Conservation (phyloP, 2,113 vertebrate genomes). For the Catharus bicknelli region DNA sequence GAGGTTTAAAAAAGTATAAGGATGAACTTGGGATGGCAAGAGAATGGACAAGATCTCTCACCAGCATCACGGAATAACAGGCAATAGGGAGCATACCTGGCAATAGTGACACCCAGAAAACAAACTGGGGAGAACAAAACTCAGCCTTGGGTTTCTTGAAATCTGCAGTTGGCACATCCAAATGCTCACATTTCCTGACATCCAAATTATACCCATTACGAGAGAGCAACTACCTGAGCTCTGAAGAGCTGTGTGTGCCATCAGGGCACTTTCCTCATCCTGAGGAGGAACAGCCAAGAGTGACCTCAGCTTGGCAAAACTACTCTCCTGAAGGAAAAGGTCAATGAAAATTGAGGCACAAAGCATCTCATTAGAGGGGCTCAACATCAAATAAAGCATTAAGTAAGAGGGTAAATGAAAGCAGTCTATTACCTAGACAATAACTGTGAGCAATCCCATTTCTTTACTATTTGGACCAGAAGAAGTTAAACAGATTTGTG, state of each 20-base stretch:
- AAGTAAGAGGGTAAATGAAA: background rate
- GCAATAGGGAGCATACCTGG: background rate
- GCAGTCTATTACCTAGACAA: background rate
- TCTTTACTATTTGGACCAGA: background rate
- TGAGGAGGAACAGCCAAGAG: background rate
- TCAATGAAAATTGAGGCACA: background rate
- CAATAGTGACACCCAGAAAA: background rate
- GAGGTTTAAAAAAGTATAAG: background rate
- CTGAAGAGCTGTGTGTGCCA: background rate
- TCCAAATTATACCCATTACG: background rate
- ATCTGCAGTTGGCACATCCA: background rate
- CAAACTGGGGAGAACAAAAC: background rate
- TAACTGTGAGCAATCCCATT: background rate
- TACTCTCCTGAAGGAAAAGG: background rate
- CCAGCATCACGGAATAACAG: rapidly evolving
- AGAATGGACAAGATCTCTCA: background rate
- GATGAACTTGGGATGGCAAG: background rate
- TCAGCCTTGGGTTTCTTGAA: background rate
- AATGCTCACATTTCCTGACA: background rate
- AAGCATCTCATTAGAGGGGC: background rate
- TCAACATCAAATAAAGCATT: background rate
- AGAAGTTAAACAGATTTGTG: background rate
- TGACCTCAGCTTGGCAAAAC: conserved; percentile 2
- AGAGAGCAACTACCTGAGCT: background rate
- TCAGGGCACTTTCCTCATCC: background rate